These are phyloP conservation scores for Metallyticus violacea DNA, from an alignment of 2,888 invertebrate species.

Conservation along the genomic window DNA sequence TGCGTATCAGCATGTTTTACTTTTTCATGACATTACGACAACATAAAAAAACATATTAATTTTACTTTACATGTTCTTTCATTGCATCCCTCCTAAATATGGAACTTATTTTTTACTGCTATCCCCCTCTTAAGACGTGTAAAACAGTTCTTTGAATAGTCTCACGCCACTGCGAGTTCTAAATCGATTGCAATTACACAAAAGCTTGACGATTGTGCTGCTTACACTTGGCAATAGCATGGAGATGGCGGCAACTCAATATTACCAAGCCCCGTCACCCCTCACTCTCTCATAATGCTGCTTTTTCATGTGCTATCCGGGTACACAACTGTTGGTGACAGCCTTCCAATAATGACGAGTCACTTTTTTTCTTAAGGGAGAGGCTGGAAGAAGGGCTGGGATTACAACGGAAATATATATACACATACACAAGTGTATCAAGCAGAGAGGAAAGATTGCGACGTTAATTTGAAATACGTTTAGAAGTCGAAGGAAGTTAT, in stretches of 20 bases:
- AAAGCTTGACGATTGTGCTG: neutral
- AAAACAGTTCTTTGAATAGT: neutral
- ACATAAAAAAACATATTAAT: too few relatives aligned
- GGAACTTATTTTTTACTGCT: too few relatives aligned
- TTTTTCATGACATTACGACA: too few relatives aligned
- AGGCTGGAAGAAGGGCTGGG: neutral
- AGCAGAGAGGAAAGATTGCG: constrained; percentile 1
- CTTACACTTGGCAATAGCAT: neutral
- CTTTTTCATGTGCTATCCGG: constrained; percentile 7
- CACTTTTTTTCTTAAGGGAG: neutral
- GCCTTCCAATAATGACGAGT: constrained; percentile 8
- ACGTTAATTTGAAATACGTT: neutral
- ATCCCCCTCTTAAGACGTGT: neutral
- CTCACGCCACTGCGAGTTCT: neutral
- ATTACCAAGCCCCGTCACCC: neutral
- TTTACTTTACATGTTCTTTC: too few relatives aligned
- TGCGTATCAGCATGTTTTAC: too few relatives aligned
- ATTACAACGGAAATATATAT: neutral
- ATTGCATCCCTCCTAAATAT: too few relatives aligned
- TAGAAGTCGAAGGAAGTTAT: too few relatives aligned
- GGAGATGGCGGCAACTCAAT: neutral
- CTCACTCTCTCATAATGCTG: neutral
- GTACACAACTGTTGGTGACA: constrained; percentile 14
- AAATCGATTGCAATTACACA: constrained; percentile 12
- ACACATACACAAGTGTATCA: neutral